Evolutionary conservation across 2,888 invertebrate species (phyloP).

Genomic region (Agonopterix heracliana): DNA sequence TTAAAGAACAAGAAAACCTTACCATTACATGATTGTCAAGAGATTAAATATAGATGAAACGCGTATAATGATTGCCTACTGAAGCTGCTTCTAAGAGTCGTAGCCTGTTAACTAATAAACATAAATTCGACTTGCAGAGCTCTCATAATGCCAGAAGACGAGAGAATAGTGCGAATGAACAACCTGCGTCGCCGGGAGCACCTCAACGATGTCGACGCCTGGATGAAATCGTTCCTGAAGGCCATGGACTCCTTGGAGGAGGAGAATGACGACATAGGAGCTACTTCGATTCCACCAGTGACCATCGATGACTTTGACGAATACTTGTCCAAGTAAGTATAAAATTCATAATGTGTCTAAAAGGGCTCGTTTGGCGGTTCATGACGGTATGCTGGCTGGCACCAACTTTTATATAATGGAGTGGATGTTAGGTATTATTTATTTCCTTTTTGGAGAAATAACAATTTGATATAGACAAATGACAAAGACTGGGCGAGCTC

Average conservation of each 20-base stretch:
- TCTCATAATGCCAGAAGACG: slow-evolving; percentile 93
- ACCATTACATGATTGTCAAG: too few relatives aligned
- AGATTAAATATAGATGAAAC: neutral
- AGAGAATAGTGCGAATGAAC: slow-evolving; percentile 90
- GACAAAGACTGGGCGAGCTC: too few relatives aligned
- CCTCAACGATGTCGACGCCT: slow-evolving; percentile 89
- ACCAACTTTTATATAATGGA: too few relatives aligned
- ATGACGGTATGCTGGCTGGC: too few relatives aligned
- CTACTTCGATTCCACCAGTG: slow-evolving; percentile 92
- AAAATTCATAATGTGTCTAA: too few relatives aligned
- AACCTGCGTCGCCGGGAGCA: slow-evolving; percentile 87
- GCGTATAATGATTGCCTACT: neutral
- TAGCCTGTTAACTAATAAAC: too few relatives aligned
- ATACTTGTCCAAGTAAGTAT: slow-evolving; percentile 88
- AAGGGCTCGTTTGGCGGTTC: too few relatives aligned
- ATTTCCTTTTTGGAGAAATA: too few relatives aligned
- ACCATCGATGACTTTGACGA: slow-evolving; percentile 94
- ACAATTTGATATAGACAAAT: too few relatives aligned
- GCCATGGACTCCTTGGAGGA: slow-evolving; percentile 91
- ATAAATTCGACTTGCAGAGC: slow-evolving; percentile 70
- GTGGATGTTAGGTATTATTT: too few relatives aligned
- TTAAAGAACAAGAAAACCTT: too few relatives aligned
- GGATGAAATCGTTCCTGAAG: slow-evolving; percentile 92
- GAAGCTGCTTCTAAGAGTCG: too few relatives aligned
- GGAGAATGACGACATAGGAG: slow-evolving; percentile 87